phyloP scores from a whole-genome alignment of 2,888 invertebrate genomes.

The Lymantria dispar region DNA sequence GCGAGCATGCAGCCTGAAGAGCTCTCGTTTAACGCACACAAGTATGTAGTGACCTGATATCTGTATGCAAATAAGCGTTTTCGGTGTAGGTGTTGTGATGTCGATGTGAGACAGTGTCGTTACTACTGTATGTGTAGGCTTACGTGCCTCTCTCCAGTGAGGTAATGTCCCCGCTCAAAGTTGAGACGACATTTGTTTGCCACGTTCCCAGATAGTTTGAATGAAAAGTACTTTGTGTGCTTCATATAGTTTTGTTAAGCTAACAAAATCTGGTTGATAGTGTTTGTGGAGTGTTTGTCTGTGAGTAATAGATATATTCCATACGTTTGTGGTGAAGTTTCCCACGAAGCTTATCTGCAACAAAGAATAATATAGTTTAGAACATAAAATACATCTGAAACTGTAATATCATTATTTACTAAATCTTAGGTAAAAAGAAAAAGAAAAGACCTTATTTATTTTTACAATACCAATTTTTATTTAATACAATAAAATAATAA shows the following conservation, averaged over 20 bases:
- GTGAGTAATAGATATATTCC: slow-evolving; percentile 31
- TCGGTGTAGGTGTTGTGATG: slow-evolving; percentile 22
- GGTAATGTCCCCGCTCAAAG: slow-evolving; percentile 55
- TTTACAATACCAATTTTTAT: no score
- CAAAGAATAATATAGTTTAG: slow-evolving; percentile 23
- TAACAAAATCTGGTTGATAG: slow-evolving; percentile 56
- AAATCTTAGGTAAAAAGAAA: no score
- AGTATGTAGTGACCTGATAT: slow-evolving; percentile 27
- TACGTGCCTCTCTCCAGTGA: slow-evolving; percentile 48
- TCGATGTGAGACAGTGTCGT: slow-evolving; percentile 15
- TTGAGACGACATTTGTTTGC: slow-evolving; percentile 55
- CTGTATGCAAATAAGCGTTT: slow-evolving; percentile 37
- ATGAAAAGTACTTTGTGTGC: slow-evolving; percentile 61
- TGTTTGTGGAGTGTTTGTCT: slow-evolving; percentile 43
- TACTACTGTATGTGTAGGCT: slow-evolving; percentile 31
- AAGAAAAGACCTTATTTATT: no score
- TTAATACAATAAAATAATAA: no score
- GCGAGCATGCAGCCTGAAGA: slow-evolving; percentile 47
- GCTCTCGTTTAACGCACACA: slow-evolving; percentile 45
- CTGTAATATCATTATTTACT: no score
- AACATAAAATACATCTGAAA: neutral
- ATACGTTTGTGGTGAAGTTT: slow-evolving; percentile 47
- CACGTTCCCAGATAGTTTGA: slow-evolving; percentile 62
- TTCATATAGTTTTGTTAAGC: slow-evolving; percentile 51
- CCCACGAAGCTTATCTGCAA: slow-evolving; percentile 51